Conservation (phyloP, 2,888 invertebrate species). For the Heterodera filipjevi region DNA sequence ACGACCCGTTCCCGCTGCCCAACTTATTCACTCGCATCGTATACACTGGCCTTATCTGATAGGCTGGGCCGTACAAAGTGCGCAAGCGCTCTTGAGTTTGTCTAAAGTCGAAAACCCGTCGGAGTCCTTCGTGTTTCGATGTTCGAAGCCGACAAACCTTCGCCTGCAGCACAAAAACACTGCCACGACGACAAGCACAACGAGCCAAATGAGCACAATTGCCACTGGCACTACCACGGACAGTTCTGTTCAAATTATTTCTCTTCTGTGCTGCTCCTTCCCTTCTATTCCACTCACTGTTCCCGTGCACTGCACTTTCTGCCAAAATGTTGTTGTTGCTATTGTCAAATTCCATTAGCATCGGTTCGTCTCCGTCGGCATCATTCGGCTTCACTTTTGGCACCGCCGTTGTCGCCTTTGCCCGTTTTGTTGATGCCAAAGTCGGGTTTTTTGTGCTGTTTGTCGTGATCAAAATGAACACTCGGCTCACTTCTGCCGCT, state of each 20-base stretch:
- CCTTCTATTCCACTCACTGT: constrained; percentile 32
- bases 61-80: constrained; percentile 60
- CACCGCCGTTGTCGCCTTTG: neutral
- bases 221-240: constrained; percentile 58
- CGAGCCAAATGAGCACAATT: constrained; percentile 63
- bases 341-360: constrained; percentile 37
- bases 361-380: constrained; percentile 25
- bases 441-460: constrained; percentile 13
- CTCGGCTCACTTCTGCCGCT: constrained; percentile 14
- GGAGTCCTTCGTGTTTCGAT: neutral
- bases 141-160: constrained; percentile 37
- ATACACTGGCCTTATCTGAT: constrained; percentile 58
- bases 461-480: constrained; percentile 26
- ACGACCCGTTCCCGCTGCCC: constrained; percentile 46
- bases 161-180: constrained; percentile 59
- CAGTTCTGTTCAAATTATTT: constrained; percentile 38
- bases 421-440: constrained; percentile 1
- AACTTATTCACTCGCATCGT: constrained; percentile 37
- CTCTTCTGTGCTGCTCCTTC: neutral
- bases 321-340: constrained; percentile 41
- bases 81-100: constrained; percentile 48
- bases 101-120: constrained; percentile 31
- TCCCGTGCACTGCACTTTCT: constrained; percentile 39
- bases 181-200: constrained; percentile 60
- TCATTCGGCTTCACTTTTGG: constrained; percentile 25